Evolutionary conservation across 2,888 invertebrate genomes (phyloP), one percentile per base, ranked within the genome.

Genomic region (Pollenia amentaria): DNA sequence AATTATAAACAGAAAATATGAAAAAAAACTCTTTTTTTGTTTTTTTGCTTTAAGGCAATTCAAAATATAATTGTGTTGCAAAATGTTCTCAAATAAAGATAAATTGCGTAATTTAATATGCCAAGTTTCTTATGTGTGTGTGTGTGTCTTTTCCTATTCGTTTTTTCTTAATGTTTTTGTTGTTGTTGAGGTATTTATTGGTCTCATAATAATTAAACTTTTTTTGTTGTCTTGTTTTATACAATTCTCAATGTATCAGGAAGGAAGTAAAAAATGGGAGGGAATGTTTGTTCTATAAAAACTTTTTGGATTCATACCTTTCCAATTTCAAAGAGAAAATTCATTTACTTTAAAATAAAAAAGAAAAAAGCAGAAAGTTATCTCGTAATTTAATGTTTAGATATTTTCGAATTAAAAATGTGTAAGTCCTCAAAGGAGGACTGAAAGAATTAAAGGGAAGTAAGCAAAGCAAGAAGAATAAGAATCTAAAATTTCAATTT

Each of bases 71-170:
- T 82, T 86, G 88, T 83, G 73, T 87, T 69, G 81, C 82, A 82
- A 87, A 86, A 82, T 84, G 87, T 86, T 88, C 87, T 76, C 85
- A 88, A 89, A 88, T 88, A 88, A 87, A 88, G 89, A 88, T 89
- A 89, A 89, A 89, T 89, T 88, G 84, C 84, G 87, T 87, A 84
- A 87, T 88, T 89, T 88, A 87, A 88, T 88, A 88, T 87, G 87
- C 78, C 87, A 88, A 88, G 78, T 87, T 89, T 88, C 82, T 73
- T 69, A 84, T 85, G 64, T 76, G 79, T 62, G 79, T 80, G 29
- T 57, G 79, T 53, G 48, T 65, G 21, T 64, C 67, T 82, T 84
- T 46, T 48, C 29, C 8, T 16, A 16, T 14, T 64, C 44, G 12
- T 12, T 42, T 8, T 18, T 60, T 16, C 53, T 64, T 62, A 69